These are phyloP conservation scores for Somateria mollissima DNA, from an alignment of 2,797 vertebrate genomes.

Conservation along the genomic window DNA sequence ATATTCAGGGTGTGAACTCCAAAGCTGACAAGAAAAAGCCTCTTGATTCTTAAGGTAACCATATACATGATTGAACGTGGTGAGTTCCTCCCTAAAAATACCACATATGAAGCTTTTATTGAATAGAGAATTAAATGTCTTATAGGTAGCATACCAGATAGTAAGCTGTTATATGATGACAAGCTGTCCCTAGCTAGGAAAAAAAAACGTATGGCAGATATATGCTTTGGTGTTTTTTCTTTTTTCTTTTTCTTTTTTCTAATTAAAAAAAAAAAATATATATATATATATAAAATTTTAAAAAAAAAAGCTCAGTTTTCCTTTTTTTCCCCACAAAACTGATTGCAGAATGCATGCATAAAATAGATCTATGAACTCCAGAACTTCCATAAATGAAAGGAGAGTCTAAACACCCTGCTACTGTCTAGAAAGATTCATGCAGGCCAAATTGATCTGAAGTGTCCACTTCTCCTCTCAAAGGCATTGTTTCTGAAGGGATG, in stretches of 20 bases:
- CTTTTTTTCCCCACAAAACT: background rate
- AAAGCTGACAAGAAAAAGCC: background rate
- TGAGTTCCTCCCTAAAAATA: background rate
- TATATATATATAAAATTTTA: too few relatives aligned
- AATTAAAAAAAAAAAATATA: too few relatives aligned
- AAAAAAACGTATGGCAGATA: background rate
- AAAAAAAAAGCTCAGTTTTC: too few relatives aligned
- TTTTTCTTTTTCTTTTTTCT: background rate
- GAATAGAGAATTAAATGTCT: rapidly evolving
- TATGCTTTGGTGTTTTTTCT: background rate
- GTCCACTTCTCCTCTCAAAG: background rate
- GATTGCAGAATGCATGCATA: background rate
- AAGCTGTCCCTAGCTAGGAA: background rate
- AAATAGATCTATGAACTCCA: background rate
- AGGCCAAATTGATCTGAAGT: background rate
- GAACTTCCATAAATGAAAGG: background rate
- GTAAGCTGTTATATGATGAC: background rate
- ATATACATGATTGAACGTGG: background rate
- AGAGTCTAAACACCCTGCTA: background rate
- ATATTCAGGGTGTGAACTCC: rapidly evolving
- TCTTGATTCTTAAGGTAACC: background rate
- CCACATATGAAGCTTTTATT: background rate
- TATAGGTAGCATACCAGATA: rapidly evolving
- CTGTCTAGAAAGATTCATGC: background rate
- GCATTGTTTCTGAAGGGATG: background rate